Conservation (phyloP, 92 coral and sea anemone species). For the Porites divaricata region DNA sequence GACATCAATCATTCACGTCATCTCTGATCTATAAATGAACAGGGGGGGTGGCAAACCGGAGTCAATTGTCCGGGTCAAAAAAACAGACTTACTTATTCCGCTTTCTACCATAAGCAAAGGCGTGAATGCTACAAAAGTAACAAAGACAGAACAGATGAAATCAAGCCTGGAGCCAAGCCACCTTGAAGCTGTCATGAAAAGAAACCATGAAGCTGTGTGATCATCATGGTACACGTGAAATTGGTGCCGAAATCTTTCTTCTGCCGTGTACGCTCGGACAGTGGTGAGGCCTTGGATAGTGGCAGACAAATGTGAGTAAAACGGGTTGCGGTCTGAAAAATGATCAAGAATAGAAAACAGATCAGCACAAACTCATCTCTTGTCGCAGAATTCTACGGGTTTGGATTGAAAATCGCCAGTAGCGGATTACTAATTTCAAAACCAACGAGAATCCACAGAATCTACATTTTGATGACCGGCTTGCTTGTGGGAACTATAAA, state of each 20-base stretch:
- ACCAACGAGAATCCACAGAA: background rate
- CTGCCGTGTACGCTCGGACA: constrained; percentile 80
- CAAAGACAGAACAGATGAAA: constrained; percentile 65
- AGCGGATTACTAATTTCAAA: too few relatives aligned
- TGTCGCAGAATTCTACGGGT: too few relatives aligned
- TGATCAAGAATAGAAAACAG: background rate
- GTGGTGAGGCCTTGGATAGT: constrained; percentile 87
- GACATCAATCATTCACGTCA: too few relatives aligned
- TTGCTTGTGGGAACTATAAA: too few relatives aligned
- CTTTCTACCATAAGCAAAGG: constrained; percentile 70
- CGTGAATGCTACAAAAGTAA: constrained; percentile 59
- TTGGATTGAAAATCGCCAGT: too few relatives aligned
- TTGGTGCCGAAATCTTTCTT: constrained; percentile 62
- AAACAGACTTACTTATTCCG: constrained; percentile 64
- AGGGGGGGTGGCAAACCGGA: too few relatives aligned
- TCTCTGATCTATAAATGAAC: too few relatives aligned
- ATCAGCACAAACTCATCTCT: background rate
- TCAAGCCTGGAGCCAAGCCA: constrained; percentile 87
- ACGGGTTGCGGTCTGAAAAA: constrained; percentile 91
- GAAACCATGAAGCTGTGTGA: constrained; percentile 78
- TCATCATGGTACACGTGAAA: constrained; percentile 66
- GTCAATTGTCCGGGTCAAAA: background rate
- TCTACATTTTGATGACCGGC: too few relatives aligned
- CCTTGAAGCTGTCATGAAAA: constrained; percentile 57
- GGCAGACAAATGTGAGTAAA: constrained; percentile 93